Evolutionary conservation across 2,797 vertebrate species (phyloP).

Genomic region (Melanotaenia nigrans): DNA sequence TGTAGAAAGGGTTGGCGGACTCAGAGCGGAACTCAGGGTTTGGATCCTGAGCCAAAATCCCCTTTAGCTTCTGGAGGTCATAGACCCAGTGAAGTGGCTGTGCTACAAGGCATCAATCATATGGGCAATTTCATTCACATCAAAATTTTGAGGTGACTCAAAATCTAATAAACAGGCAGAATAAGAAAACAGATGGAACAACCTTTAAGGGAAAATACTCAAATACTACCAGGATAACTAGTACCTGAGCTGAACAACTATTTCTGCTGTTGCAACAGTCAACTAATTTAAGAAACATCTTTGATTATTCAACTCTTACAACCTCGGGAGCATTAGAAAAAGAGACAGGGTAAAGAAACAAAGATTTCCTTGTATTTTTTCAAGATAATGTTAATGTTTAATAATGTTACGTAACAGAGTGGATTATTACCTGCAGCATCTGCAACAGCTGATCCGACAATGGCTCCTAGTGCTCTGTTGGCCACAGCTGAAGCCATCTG

Average conservation of each 20-base stretch:
- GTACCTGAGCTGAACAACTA: too few relatives aligned
- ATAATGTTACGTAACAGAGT: not conserved
- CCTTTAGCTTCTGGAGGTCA: constrained; percentile 77
- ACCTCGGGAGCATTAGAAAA: too few relatives aligned
- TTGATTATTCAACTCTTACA: too few relatives aligned
- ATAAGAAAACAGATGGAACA: too few relatives aligned
- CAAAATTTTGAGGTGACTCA: not conserved
- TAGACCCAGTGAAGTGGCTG: constrained; percentile 85
- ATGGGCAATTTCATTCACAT: not conserved
- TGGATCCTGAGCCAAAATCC: constrained; percentile 67
- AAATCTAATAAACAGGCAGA: not conserved
- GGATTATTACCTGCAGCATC: constrained; percentile 80
- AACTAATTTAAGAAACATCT: not conserved
- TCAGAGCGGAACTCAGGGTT: constrained; percentile 79
- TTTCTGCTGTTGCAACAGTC: too few relatives aligned
- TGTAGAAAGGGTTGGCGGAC: constrained; percentile 83
- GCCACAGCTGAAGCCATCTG: constrained; percentile 78
- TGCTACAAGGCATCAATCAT: constrained; percentile 53
- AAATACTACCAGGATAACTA: too few relatives aligned
- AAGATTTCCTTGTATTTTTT: too few relatives aligned
- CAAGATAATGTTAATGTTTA: too few relatives aligned
- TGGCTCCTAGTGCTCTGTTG: constrained; percentile 79
- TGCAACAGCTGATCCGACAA: constrained; percentile 81
- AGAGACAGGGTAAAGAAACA: too few relatives aligned
- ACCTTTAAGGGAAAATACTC: too few relatives aligned